Conservation (phyloP, 2,888 invertebrate genomes). For the Amphipyra berbera region DNA sequence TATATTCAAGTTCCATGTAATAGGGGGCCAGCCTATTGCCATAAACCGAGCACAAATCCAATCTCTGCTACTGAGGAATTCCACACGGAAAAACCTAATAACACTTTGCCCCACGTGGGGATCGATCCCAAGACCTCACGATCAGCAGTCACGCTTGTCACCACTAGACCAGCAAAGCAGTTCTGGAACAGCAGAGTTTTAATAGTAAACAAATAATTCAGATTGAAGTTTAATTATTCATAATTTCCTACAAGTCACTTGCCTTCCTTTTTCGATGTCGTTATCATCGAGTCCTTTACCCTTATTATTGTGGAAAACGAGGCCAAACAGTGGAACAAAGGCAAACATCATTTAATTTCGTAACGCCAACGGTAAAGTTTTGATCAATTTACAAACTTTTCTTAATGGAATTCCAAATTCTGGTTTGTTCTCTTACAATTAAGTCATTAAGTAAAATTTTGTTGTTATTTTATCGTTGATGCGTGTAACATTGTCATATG, state of each 20-base stretch:
- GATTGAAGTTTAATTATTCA: background rate
- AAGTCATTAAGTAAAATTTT: constrained; percentile 17
- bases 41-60: no score
- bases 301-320: constrained; percentile 22
- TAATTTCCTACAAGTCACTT: constrained; percentile 12
- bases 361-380: constrained; percentile 51
- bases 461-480: constrained; percentile 6
- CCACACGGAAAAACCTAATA: no score
- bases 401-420: constrained; percentile 52
- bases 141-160: no score
- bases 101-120: no score
- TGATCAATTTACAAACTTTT: constrained; percentile 55
- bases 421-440: constrained; percentile 29
- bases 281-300: constrained; percentile 16
- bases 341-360: constrained; percentile 52
- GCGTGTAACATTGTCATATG: background rate
- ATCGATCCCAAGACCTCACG: no score
- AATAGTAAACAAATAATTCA: no score
- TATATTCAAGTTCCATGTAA: no score
- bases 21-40: no score
- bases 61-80: no score
- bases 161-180: no score
- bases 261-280: constrained; percentile 1
- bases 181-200: no score
- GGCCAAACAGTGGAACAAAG: constrained; percentile 32